Evolutionary conservation across 2,888 invertebrate genomes (phyloP).

Genomic region (Pammene aurita): DNA sequence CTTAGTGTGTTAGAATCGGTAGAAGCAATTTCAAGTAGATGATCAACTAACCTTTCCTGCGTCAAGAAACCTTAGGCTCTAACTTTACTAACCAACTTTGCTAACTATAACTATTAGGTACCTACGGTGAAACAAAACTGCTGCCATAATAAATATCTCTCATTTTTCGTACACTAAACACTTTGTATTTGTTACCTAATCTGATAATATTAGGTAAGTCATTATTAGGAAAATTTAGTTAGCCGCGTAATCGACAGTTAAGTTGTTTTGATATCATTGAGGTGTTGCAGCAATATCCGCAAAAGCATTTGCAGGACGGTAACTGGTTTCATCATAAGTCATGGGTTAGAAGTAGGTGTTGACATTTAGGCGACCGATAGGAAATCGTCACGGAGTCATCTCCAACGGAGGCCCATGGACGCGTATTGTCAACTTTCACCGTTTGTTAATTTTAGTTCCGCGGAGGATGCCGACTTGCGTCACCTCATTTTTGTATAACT

Average conservation of each 20-base stretch:
- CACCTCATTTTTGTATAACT: constrained; percentile 58
- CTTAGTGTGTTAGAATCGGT: no score
- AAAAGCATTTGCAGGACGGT: constrained; percentile 41
- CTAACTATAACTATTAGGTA: no score
- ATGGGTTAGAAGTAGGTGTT: constrained; percentile 45
- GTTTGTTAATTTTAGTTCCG: constrained; percentile 67
- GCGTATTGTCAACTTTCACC: constrained; percentile 72
- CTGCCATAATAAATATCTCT: no score
- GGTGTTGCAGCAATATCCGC: not conserved
- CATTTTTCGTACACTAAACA: no score
- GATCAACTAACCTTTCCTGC: no score
- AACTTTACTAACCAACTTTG: no score
- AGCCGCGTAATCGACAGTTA: not conserved
- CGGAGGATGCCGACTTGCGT: constrained; percentile 67
- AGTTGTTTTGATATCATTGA: not conserved
- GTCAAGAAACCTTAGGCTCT: no score
- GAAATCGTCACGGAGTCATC: constrained; percentile 48
- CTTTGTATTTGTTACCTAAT: no score
- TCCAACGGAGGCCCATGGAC: constrained; percentile 45
- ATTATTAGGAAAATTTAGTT: no score
- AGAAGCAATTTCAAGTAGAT: no score
- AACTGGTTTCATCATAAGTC: constrained; percentile 42
- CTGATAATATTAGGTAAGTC: no score
- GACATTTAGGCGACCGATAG: constrained; percentile 54
- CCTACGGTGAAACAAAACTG: no score